Evolutionary conservation across 2,888 invertebrate species (phyloP), one percentile per base, ranked within the genome.

Genomic region (Diarsia mendica): DNA sequence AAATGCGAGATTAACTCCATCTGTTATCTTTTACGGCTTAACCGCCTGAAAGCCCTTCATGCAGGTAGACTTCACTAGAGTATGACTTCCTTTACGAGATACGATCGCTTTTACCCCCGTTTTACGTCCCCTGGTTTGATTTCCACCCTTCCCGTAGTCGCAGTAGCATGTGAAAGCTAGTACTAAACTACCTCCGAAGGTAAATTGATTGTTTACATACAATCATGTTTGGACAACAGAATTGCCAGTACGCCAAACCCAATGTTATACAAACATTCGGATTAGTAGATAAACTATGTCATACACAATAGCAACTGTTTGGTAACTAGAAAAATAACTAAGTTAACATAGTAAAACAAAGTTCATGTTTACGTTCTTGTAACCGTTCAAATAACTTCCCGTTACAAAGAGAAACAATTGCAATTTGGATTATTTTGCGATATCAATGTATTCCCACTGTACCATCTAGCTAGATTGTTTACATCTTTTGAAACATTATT

Each of bases 401-500:
- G 10, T 39, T 3, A 55, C 11, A n/a, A 46, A 55, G 18, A 33
- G 6, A 20, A 28, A 65, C 68, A 6, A n/a, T n/a, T 13, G n/a
- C 48, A 48, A 48, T 48, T 46, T 66, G 28, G 18, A 15, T 11
- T 33, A 48, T n/a, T 11, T 23, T 69, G 18, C 18, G 3, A 8
- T 10, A 13, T 44, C 18, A 58, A 58, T 28, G 58, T 9, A 9
- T 28, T 10, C 10, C 2, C 1, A 51, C 1, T 33, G 5, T 39
- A 15, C 13, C 2, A 15, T 2, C 11, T n/a, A 44, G 0, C 11
- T n/a, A 44, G 0, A 39, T 18, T 46, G 39, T 44, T 20, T 9
- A n/a, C 3, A 48, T 39, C 63, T n/a, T 58, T 48, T 39, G 4
- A 77, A 66, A 66, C 18, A 72, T 33, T 65, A 33, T 6, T 77